Conservation (phyloP, 2,113 vertebrate genomes). For the Noturus placidus region DNA sequence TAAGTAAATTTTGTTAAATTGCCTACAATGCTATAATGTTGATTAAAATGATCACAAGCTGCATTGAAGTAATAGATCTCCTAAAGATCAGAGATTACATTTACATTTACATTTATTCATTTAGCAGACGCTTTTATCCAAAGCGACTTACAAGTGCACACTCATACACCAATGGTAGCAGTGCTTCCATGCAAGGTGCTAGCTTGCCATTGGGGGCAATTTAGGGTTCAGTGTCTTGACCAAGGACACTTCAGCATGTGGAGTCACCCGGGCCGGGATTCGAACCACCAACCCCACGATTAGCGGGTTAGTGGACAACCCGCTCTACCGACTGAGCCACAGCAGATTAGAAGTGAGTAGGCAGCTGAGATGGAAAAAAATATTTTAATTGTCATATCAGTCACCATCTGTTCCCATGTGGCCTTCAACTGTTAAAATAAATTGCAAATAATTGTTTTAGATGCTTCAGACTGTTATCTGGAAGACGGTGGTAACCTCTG, state of each 20-base stretch:
- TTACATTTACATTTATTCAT: too few species aligned
- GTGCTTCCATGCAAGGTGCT: too few species aligned
- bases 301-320: too few species aligned
- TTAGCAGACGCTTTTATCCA: too few species aligned
- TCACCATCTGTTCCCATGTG: not conserved
- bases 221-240: too few species aligned
- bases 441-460: not conserved
- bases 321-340: too few species aligned
- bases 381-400: not conserved
- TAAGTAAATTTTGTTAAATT: not conserved
- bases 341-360: not conserved
- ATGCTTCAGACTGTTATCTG: not conserved
- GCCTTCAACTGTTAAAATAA: not conserved
- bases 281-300: too few species aligned
- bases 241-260: too few species aligned
- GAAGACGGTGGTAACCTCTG: conserved; percentile 10
- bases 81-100: not conserved
- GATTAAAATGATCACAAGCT: not conserved
- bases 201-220: too few species aligned
- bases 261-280: too few species aligned
- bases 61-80: not conserved
- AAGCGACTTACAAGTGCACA: too few species aligned
- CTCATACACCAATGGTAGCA: too few species aligned
- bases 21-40: not conserved
- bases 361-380: not conserved